Evolutionary conservation across 2,113 vertebrate genomes (phyloP).

Genomic region (Cyprinodon variegatus): DNA sequence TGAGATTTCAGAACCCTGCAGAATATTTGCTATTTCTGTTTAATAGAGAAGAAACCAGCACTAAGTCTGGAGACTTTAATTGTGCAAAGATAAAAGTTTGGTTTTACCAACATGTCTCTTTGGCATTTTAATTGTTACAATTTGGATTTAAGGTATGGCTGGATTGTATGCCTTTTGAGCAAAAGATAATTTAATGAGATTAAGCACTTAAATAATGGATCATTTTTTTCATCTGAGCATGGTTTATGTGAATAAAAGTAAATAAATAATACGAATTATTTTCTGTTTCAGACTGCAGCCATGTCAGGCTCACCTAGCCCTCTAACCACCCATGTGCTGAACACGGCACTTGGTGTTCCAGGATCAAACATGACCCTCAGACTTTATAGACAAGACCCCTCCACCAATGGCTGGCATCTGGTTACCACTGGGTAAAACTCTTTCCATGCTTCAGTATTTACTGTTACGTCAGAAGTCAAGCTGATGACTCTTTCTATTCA

Average conservation of each 20-base stretch:
- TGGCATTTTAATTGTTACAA: not conserved
- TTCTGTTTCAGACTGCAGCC: slow-evolving; percentile 46
- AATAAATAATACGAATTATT: not conserved
- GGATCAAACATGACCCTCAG: slow-evolving; percentile 72
- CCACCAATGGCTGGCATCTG: slow-evolving; percentile 65
- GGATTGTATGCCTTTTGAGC: not conserved
- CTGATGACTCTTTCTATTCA: not conserved
- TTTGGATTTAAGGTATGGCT: not conserved
- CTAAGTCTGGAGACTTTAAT: too few relatives aligned
- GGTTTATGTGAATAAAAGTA: not conserved
- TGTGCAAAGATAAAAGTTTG: not conserved
- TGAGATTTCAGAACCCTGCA: not conserved
- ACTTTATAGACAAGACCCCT: slow-evolving; percentile 66
- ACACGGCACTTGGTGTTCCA: slow-evolving; percentile 74
- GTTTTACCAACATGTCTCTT: not conserved
- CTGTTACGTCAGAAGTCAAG: not conserved
- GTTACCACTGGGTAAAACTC: slow-evolving; percentile 72
- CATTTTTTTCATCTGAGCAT: not conserved
- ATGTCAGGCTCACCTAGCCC: slow-evolving; percentile 71
- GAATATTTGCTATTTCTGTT: not conserved
- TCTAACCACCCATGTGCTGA: slow-evolving; percentile 81
- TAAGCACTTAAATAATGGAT: not conserved
- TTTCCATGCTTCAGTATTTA: not conserved
- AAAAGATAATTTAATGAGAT: not conserved
- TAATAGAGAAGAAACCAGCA: too few relatives aligned